Evolutionary conservation across 2,113 vertebrate species (phyloP), one percentile per base, ranked within the genome.

Genomic region (Trematomus loennbergii): DNA sequence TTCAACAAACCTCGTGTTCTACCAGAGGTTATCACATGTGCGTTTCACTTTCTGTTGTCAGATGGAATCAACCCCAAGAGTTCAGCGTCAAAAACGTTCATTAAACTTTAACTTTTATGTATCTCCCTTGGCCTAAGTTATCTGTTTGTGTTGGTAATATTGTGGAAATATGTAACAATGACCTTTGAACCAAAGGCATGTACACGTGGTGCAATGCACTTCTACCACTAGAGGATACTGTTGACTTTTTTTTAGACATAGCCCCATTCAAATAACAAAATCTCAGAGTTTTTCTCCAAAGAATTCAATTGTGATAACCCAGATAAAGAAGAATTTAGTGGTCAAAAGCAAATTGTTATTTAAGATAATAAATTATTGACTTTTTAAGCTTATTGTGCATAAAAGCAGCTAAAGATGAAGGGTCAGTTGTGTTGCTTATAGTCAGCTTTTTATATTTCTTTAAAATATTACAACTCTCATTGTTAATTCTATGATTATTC

Each of bases 151-250:
- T 5, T 13, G 67, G 5, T 60, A 18, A 60, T 59, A 22, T 64
- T 36, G 20, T 71, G 75, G 58, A 72, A 69, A 76, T 25, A 6
- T n/a, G 15, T 6, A 11, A 13, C 53, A 80, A 40, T 40, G 8
- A 82, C 64, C 57, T 60, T 85, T 83, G 74, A 74, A 58, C 71
- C 58, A 2, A 11, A 40, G 6, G 33, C 10, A 9, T 45, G 59
- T 11, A 13, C 11, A 29, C 22, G 50, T 53, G 65, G 72, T 58
- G 74, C 61, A 67, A 10, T 67, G 59, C 50, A 12, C 80, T 66
- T 3, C 73, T 3, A 74, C 92, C 94, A 81, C 92, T 92, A 94
- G 94, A 90, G 92, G 94, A 88, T 91, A 90, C 87, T 94, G 88
- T 94, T 93, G 92, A 87, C 88, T 89, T 70, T 73, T 20, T 83